These are phyloP conservation scores for Carcharodon carcharias DNA, from an alignment of 2,797 vertebrate species.

Conservation along the genomic window DNA sequence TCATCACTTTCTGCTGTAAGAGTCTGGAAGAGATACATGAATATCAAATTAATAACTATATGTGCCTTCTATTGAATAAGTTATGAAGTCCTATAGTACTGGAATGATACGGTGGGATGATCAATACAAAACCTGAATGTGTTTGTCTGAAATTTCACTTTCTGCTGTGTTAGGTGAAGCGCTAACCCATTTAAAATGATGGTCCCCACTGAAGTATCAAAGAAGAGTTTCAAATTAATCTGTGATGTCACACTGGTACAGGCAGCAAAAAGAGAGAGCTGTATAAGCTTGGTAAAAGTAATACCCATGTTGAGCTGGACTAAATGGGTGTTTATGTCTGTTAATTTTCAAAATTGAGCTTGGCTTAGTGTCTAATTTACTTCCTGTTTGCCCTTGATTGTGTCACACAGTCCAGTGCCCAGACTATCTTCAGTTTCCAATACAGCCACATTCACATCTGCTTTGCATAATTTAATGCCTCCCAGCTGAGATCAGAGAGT, in stretches of 20 bases:
- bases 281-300: background rate
- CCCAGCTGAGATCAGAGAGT: background rate
- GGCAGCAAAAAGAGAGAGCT: background rate
- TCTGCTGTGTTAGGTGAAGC: background rate
- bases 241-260: too few species aligned
- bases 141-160: background rate
- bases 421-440: background rate
- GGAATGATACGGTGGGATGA: background rate
- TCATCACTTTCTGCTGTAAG: slow-evolving; percentile 69
- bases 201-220: background rate
- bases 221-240: background rate
- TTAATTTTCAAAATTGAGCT: background rate
- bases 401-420: background rate
- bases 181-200: background rate
- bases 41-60: background rate
- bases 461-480: background rate
- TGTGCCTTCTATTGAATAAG: background rate
- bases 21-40: slow-evolving; percentile 2
- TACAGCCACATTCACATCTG: background rate
- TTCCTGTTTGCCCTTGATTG: background rate
- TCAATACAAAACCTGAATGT: background rate
- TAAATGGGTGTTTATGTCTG: background rate
- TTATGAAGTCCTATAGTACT: background rate
- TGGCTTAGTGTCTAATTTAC: background rate
- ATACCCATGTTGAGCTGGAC: background rate